Conservation (phyloP, 2,888 invertebrate genomes). For the Euclidia mi region DNA sequence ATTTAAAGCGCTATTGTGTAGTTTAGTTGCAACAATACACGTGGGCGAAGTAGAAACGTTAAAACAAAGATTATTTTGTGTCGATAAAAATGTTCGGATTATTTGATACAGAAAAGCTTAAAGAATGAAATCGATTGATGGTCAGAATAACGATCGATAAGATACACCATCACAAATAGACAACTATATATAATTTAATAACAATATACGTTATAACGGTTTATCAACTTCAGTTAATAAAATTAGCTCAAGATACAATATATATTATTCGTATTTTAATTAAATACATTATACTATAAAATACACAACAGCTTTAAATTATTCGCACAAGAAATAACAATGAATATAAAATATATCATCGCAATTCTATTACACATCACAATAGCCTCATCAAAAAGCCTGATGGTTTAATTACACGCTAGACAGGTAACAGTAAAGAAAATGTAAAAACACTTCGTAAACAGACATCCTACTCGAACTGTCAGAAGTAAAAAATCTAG, state of each 20-base stretch:
- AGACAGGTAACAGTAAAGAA: constrained; percentile 3
- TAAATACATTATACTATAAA: too few species aligned
- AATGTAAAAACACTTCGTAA: constrained; percentile 18
- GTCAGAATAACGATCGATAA: background rate
- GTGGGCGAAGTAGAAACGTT: constrained; percentile 35
- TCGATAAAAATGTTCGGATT: constrained; percentile 11
- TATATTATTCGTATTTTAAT: too few species aligned
- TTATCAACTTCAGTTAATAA: too few species aligned
- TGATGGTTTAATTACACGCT: constrained; percentile 11
- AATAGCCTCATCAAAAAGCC: constrained; percentile 3
- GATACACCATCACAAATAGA: background rate
- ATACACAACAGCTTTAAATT: background rate
- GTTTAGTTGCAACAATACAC: constrained; percentile 39
- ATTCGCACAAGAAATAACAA: constrained; percentile 3
- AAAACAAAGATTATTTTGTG: constrained; percentile 52
- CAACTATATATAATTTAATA: background rate
- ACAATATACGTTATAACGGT: too few species aligned
- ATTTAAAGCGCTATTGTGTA: constrained; percentile 64
- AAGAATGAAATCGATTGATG: too few species aligned
- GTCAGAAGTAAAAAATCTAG: constrained; percentile 22
- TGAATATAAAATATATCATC: constrained; percentile 1
- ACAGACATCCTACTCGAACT: constrained; percentile 7
- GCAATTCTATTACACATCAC: background rate
- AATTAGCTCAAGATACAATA: too few species aligned
- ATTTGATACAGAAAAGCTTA: background rate